Base-by-base conservation (phyloP, 2,888 invertebrate species). In the Cosmia pyralina region DNA sequence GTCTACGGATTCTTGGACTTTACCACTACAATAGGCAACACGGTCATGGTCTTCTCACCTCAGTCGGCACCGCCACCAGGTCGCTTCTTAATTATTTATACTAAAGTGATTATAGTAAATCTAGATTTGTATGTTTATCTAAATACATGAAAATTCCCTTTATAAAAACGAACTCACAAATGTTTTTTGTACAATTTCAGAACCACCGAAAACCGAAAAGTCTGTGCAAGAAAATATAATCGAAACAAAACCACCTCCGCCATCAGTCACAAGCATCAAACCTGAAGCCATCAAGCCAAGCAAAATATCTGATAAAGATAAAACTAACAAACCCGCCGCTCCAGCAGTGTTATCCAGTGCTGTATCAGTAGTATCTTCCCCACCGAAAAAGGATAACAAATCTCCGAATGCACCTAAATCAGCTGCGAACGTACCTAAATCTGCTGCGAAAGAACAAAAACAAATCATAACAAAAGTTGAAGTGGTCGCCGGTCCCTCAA, bases 1-100 rank as follows among this genome's bases (percentile, higher is more conserved):
- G 99, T 99, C 65, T 99, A 99, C 90, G 99, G 99, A 70, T 99
- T 99, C 94, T 96, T 99, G 85, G 99, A 99, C 94, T 99, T 99
- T 93, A 98, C 98, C 68, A 99, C 99, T 0, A 99, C 98, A 6
- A 98, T 99, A 88, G 99, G 98, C 79, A 98, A 98, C 92, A 99
- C 99, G 19, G 98, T 99, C 69, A 99, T 99, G 98, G 98, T 99
- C 52, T 99, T 99, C 93, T 99, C 98, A 0, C 99, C 99, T 0
- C 98, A 98, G 88, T 98, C 98, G 88, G 97, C 97, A 41, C 97
- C 98, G 38, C 94, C 97, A 91, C 96, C 97, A 96, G 97, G 98
- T 97, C 92, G 91, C 86, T 88, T 84, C 83, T 68, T 79, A 55
- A 68, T 83, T 55, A 34, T 50, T 65, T 68, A 4, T 57, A 52